Evolutionary conservation across 2,888 invertebrate genomes (phyloP).

Genomic region (Sipunculus nudus): DNA sequence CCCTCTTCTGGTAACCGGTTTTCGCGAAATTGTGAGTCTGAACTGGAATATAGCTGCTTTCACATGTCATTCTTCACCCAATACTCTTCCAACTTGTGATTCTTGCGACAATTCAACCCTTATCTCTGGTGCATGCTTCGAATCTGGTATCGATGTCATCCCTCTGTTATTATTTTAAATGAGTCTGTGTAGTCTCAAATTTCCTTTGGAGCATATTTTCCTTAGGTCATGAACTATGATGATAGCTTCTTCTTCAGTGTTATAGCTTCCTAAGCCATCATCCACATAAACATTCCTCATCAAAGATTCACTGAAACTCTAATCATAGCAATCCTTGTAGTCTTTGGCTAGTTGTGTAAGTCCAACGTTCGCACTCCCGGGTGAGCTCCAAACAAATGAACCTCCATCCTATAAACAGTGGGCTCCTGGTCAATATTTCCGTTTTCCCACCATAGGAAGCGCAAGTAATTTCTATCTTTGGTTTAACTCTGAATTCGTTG

Average conservation of each 20-base stretch:
- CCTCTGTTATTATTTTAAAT: conserved; percentile 11
- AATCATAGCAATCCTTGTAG: too few species aligned
- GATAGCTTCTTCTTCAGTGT: conserved; percentile 1
- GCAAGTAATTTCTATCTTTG: conserved; percentile 5
- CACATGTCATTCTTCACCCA: conserved; percentile 1
- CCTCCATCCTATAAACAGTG: conserved; percentile 3
- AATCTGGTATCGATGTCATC: conserved; percentile 6
- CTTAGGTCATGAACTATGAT: conserved; percentile 1
- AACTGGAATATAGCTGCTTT: conserved; percentile 8
- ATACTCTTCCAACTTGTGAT: background rate
- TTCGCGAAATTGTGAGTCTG: background rate
- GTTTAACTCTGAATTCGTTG: conserved; percentile 3
- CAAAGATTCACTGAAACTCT: conserved; percentile 23
- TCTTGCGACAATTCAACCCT: background rate
- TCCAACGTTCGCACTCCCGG: background rate
- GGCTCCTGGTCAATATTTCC: background rate
- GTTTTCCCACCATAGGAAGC: conserved; percentile 2
- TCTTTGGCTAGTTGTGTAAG: too few species aligned
- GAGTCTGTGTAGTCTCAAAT: conserved; percentile 19
- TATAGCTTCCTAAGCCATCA: conserved; percentile 25
- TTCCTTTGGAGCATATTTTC: conserved; percentile 7
- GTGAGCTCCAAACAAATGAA: conserved; percentile 2
- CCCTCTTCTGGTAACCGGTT: conserved; percentile 9
- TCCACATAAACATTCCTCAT: conserved; percentile 33
- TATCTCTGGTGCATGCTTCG: background rate